These are phyloP conservation scores for Galaxea fascicularis DNA, from an alignment of 92 coral and sea anemone species.

Conservation along the genomic window DNA sequence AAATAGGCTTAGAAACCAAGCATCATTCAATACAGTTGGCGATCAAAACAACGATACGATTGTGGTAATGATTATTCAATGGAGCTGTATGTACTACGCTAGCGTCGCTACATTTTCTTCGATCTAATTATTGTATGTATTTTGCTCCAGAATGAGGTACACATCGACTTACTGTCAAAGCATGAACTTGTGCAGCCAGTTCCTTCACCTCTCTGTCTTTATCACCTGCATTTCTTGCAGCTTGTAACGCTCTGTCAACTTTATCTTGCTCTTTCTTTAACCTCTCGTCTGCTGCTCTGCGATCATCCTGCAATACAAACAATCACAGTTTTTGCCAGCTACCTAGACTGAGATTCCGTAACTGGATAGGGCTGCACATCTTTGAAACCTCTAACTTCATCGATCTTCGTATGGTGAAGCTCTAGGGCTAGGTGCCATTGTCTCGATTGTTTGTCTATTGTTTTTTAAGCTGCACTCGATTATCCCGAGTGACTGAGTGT, in stretches of 20 bases:
- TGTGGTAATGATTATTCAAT: background rate
- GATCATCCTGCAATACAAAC: constrained; percentile 75
- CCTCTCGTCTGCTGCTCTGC: constrained; percentile 87
- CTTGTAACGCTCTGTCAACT: constrained; percentile 85
- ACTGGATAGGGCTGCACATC: background rate
- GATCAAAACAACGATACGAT: background rate
- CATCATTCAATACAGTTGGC: background rate
- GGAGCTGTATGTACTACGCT: too few species aligned
- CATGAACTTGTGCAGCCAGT: constrained; percentile 78
- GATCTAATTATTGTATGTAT: too few species aligned
- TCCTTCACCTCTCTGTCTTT: constrained; percentile 84
- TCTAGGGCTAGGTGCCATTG: too few species aligned
- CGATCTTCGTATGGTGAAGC: too few species aligned
- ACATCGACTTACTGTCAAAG: constrained; percentile 67
- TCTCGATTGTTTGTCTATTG: too few species aligned
- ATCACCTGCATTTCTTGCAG: constrained; percentile 81
- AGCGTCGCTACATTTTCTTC: too few species aligned
- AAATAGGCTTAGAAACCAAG: too few species aligned
- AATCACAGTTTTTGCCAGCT: background rate
- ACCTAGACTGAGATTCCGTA: too few species aligned
- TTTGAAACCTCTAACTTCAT: too few species aligned
- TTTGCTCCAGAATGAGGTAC: too few species aligned
- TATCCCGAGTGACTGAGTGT: too few species aligned
- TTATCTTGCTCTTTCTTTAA: constrained; percentile 88
- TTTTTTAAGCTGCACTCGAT: too few species aligned